Evolutionary conservation across 2,888 invertebrate species (phyloP).

Genomic region (Ophion costatus): DNA sequence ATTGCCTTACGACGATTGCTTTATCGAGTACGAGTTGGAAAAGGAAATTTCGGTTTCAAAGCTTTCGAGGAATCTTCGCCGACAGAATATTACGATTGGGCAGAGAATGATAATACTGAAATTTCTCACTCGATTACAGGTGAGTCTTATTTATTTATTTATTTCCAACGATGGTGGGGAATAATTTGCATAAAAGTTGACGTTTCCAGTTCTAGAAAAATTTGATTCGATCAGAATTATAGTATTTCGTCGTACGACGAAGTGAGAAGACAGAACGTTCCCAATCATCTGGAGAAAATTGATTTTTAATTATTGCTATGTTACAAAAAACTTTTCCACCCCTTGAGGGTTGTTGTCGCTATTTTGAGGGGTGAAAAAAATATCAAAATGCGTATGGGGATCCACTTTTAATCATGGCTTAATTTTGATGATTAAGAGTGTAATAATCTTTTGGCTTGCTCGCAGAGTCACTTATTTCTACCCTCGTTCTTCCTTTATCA

Average conservation of each 20-base stretch:
- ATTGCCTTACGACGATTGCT: conserved; percentile 64
- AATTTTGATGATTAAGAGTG: background rate
- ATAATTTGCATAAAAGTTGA: background rate
- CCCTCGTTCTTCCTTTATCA: conserved; percentile 74
- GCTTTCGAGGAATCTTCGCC: conserved; percentile 67
- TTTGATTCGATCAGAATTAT: background rate
- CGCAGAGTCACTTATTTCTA: conserved; percentile 71
- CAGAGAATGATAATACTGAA: conserved; percentile 73
- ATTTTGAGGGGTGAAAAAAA: background rate
- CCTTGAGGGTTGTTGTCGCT: background rate
- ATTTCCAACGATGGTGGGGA: background rate
- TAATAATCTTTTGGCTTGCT: conserved; percentile 19
- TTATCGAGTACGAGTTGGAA: conserved; percentile 65
- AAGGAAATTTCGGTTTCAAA: conserved; percentile 59
- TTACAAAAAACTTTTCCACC: too few species aligned
- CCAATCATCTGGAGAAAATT: background rate
- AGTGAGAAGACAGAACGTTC: background rate
- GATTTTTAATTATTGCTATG: too few species aligned
- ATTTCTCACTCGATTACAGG: conserved; percentile 71
- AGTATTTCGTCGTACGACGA: background rate
- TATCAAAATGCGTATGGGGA: background rate
- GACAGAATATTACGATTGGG: conserved; percentile 62
- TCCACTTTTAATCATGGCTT: background rate
- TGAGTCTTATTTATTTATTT: conserved; percentile 35
- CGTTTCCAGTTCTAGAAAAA: too few species aligned